Evolutionary conservation across 1,140 invertebrate species (phyloP).

Genomic region (Zaprionus camerounensis): DNA sequence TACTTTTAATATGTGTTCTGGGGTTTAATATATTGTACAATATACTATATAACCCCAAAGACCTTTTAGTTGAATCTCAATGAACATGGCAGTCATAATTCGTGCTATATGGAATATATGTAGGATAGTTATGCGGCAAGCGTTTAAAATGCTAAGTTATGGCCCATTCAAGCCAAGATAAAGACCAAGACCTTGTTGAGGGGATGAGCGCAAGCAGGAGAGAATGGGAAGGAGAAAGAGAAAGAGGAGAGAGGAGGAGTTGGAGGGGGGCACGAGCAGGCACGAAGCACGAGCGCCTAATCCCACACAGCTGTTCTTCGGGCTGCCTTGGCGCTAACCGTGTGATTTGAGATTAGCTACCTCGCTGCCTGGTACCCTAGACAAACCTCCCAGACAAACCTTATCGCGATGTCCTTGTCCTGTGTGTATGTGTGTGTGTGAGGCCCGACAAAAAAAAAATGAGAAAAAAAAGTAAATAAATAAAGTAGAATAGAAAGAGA

Average conservation of each 20-base stretch:
- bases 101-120: not conserved
- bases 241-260: slow-evolving; percentile 5
- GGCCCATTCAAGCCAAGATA: slow-evolving; percentile 39
- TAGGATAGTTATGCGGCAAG: not conserved
- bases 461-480: slow-evolving; percentile 32
- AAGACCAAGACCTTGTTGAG: slow-evolving; percentile 2
- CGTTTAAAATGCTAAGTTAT: slow-evolving; percentile 61
- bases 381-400: slow-evolving; percentile 30
- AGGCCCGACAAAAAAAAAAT: slow-evolving; percentile 21
- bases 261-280: slow-evolving; percentile 17
- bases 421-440: slow-evolving; percentile 1
- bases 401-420: slow-evolving; percentile 69
- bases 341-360: slow-evolving; percentile 65
- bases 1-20: too few relatives aligned
- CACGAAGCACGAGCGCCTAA: slow-evolving; percentile 44
- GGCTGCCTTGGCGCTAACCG: slow-evolving; percentile 56
- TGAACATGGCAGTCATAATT: not conserved
- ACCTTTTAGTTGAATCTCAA: not conserved
- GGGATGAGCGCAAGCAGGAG: not conserved
- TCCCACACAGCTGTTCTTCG: slow-evolving; percentile 66
- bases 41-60: too few relatives aligned
- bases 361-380: slow-evolving; percentile 21
- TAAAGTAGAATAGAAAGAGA: slow-evolving; percentile 8
- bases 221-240: not conserved
- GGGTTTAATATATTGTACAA: too few relatives aligned